Percentiles rank a stretch among this genome's conserved stretches.
phyloP scores from a whole-genome alignment of 1,140 invertebrate species.

The Drosophila baimaii region DNA sequence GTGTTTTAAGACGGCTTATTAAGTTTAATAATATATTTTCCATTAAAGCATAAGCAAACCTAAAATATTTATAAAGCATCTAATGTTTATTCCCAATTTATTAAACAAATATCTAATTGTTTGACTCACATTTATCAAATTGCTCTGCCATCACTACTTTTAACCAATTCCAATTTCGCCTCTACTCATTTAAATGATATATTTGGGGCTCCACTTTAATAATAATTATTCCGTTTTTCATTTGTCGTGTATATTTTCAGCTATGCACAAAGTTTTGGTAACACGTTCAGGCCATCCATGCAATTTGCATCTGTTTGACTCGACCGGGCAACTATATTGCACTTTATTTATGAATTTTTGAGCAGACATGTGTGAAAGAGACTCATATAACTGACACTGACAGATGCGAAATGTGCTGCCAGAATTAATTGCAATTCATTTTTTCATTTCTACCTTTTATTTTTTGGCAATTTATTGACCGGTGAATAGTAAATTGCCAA shows the following conservation, averaged over 20 bases:
- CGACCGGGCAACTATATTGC: slow-evolving; percentile 38
- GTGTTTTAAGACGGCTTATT: too few relatives aligned
- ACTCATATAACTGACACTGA: slow-evolving; percentile 26
- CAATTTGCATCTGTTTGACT: slow-evolving; percentile 29
- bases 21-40: background rate
- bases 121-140: background rate
- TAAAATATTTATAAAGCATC: too few relatives aligned
- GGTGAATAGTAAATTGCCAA: slow-evolving; percentile 11
- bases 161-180: background rate
- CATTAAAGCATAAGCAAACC: background rate
- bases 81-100: too few relatives aligned
- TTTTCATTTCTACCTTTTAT: slow-evolving; percentile 1
- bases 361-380: slow-evolving; percentile 7
- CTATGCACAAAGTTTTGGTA: slow-evolving; percentile 49
- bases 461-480: slow-evolving; percentile 9
- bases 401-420: slow-evolving; percentile 27
- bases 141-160: background rate
- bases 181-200: slow-evolving; percentile 37
- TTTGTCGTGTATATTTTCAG: slow-evolving; percentile 29
- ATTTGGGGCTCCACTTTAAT: slow-evolving; percentile 30
- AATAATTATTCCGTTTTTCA: slow-evolving; percentile 48
- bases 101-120: too few relatives aligned
- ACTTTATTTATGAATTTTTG: slow-evolving; percentile 56
- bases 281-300: slow-evolving; percentile 27
- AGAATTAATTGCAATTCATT: slow-evolving; percentile 47